A percentile compares a stretch with the other conserved stretches of the same genome.
These are phyloP conservation scores for Parauchenoglanis ngamensis DNA, from an alignment of 2,797 vertebrate species.

Conservation along the genomic window DNA sequence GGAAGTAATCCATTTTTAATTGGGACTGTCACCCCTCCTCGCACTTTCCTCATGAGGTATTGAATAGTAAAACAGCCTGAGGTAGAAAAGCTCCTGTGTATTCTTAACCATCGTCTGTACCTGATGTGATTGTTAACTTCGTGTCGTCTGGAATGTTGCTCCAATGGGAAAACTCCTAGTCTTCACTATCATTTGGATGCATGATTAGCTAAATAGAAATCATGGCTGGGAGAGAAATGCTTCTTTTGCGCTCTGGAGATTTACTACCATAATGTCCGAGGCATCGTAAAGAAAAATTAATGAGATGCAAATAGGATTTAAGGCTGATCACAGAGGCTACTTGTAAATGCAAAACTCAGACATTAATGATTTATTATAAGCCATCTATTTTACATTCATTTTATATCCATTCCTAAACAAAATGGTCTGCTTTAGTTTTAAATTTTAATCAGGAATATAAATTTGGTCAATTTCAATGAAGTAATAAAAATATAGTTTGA, in stretches of 20 bases:
- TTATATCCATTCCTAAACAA: background rate
- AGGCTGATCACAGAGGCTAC: conserved; percentile 43
- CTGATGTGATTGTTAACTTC: conserved; percentile 32
- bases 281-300: conserved; percentile 38
- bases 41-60: background rate
- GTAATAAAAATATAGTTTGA: background rate
- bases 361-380: conserved; percentile 34
- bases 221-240: conserved; percentile 22
- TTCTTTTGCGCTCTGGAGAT: conserved; percentile 7
- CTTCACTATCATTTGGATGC: conserved; percentile 21
- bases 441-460: background rate
- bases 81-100: background rate
- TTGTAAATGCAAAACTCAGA: conserved; percentile 40
- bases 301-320: conserved; percentile 45
- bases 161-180: conserved; percentile 27
- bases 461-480: background rate
- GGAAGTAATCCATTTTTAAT: conserved; percentile 35
- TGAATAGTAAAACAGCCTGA: conserved; percentile 1
- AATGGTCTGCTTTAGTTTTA: background rate
- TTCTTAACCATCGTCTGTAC: conserved; percentile 32
- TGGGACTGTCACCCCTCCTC: background rate
- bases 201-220: conserved; percentile 47
- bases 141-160: conserved; percentile 30
- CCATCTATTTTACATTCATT: conserved; percentile 5
- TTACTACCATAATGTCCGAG: conserved; percentile 20